Percentiles rank a stretch among this genome's conserved stretches.
These are phyloP conservation scores for Caenorhabditis angaria DNA, from an alignment of 2,888 invertebrate species.

Conservation along the genomic window DNA sequence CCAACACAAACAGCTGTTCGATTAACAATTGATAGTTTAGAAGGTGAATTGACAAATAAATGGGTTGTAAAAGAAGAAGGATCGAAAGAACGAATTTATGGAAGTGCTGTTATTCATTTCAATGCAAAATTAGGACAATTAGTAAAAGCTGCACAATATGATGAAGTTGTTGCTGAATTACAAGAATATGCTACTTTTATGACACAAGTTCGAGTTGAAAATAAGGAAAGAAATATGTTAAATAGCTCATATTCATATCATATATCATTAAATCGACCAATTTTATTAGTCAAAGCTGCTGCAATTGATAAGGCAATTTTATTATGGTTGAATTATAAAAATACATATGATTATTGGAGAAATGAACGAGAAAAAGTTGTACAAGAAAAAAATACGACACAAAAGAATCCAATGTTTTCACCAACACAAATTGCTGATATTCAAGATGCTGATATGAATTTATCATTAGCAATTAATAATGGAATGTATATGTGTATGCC, in stretches of 20 bases:
- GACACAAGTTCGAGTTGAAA: constrained; percentile 77
- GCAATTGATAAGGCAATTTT: constrained; percentile 93
- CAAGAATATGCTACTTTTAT: constrained; percentile 98
- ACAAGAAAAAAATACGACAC: constrained; percentile 22
- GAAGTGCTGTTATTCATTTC: constrained; percentile 85
- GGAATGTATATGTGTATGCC: constrained; percentile 72
- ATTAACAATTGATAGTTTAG: constrained; percentile 91
- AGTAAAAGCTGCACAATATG: constrained; percentile 81
- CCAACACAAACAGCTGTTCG: constrained; percentile 95
- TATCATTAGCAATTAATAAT: constrained; percentile 65
- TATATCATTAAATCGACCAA: constrained; percentile 88
- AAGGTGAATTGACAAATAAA: constrained; percentile 79
- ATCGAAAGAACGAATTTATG: constrained; percentile 73
- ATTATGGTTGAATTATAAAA: constrained; percentile 98
- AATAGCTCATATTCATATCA: constrained; percentile 51
- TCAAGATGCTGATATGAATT: constrained; percentile 60
- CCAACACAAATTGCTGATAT: constrained; percentile 36
- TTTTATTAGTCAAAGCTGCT: constrained; percentile 93
- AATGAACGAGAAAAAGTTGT: constrained; percentile 78
- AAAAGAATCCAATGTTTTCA: constrained; percentile 29
- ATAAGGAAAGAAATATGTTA: constrained; percentile 57
- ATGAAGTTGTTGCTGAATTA: constrained; percentile 96
- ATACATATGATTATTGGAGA: constrained; percentile 98
- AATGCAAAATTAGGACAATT: constrained; percentile 86
- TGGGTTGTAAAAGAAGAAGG: constrained; percentile 72